Evolutionary conservation across 2,888 invertebrate species (phyloP), one percentile per base, ranked within the genome.

Genomic region (Cabera pusaria): DNA sequence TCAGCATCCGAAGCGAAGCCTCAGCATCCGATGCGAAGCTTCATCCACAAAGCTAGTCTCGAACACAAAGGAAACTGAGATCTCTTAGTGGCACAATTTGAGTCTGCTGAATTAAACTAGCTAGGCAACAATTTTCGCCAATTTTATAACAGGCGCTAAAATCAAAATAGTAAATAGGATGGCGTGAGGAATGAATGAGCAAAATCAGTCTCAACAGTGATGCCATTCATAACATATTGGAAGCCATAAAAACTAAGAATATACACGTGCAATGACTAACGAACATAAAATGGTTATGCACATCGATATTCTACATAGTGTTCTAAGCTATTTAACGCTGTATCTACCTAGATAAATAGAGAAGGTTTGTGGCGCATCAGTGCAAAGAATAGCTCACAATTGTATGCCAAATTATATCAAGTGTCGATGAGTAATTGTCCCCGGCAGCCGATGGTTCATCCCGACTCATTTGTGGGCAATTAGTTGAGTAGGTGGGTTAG

Each of bases 301-400:
- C 27, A 20, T 22, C 24, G 25, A 31, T 28, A 22, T 26, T 14
- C 27, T 18, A 28, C 8, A 10, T 26, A 18, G 3, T 5, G 5
- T 14, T 3, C 11, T 18, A 24, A 26, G 20, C 24, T 16, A 48
- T 43, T 44, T 29, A 39, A 35, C 45, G 26, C 40, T 43, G 42
- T 35, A 33, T 11, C 38, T 18, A 33, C 14, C 38, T 18, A 35
- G 17, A 9, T 28, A 10, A 1, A 25, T 3, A 7, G 18, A 6
- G 17, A 2, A 6, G 10, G 10, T 7, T 6, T 11, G 45, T 46
- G 41, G 47, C 47, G 56, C 57, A 72, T 71, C 77, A 73, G 52
- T 50, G 70, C 65, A 60, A 43, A 72, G 69, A 78, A 78, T 78
- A 80, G 73, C 67, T 59, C 57, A 57, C 55, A 59, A 56, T 52